Evolutionary conservation across 2,888 invertebrate species (phyloP).

Genomic region (Sylvicola cinctus): DNA sequence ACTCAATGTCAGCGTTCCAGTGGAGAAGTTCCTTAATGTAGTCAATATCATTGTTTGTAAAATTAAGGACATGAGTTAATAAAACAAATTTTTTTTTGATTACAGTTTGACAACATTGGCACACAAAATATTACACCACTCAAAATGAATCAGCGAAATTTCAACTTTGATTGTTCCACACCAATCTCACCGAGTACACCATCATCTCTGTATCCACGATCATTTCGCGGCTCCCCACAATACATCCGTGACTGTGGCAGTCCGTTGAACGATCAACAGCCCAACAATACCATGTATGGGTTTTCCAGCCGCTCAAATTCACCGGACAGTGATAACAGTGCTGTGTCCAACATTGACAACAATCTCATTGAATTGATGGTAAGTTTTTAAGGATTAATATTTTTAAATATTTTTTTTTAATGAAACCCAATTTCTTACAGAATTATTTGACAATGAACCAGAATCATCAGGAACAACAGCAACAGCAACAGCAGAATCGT

Average conservation of each 20-base stretch:
- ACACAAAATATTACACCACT: slow-evolving; percentile 19
- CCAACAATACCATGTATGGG: slow-evolving; percentile 5
- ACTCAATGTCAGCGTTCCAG: no score
- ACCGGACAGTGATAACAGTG: slow-evolving; percentile 23
- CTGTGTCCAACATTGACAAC: slow-evolving; percentile 17
- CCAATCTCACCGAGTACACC: slow-evolving; percentile 24
- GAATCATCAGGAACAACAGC: not conserved
- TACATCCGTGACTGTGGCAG: slow-evolving; percentile 18
- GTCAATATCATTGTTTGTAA: no score
- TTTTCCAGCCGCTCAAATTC: slow-evolving; percentile 21
- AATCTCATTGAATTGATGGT: slow-evolving; percentile 23
- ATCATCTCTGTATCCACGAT: slow-evolving; percentile 24
- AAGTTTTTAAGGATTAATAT: slow-evolving; percentile 7
- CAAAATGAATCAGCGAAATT: slow-evolving; percentile 26
- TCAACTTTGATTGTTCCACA: slow-evolving; percentile 26
- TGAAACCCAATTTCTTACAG: slow-evolving; percentile 9
- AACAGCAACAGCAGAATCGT: no score
- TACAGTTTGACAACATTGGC: slow-evolving; percentile 26
- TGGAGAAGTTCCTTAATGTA: no score
- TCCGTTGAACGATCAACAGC: slow-evolving; percentile 2
- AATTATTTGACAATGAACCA: slow-evolving; percentile 16
- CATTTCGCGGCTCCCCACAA: slow-evolving; percentile 22
- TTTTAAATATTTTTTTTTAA: not conserved
- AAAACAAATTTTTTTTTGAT: not conserved
- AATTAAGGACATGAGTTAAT: no score